Percentiles rank a stretch among this genome's conserved stretches.
These are phyloP conservation scores for Threskiornis aethiopicus DNA, from an alignment of 2,797 vertebrate genomes.

Conservation along the genomic window DNA sequence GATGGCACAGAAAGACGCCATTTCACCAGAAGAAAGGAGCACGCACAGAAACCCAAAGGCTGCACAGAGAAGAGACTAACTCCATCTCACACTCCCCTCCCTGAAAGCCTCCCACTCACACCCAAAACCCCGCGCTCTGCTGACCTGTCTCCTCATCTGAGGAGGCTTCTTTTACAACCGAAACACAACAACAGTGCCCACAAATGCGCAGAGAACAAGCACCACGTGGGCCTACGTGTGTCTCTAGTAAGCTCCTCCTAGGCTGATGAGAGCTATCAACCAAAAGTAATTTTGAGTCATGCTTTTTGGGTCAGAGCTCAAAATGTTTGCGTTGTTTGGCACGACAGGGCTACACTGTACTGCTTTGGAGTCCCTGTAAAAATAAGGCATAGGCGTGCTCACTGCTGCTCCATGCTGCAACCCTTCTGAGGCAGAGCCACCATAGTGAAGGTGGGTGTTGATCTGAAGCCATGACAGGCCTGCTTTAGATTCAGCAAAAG, in stretches of 20 bases:
- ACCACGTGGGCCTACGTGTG: not conserved
- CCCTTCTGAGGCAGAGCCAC: not conserved
- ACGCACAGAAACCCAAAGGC: not conserved
- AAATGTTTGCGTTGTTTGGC: not conserved
- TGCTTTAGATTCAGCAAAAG: not conserved
- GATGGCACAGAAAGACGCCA: not conserved
- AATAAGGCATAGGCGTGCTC: not conserved
- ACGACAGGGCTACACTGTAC: not conserved
- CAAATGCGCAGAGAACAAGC: not conserved
- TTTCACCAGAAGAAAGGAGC: not conserved
- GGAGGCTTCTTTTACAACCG: conserved; percentile 3
- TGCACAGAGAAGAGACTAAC: not conserved
- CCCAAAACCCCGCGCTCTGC: not conserved
- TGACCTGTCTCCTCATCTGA: conserved; percentile 8
- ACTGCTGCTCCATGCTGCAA: not conserved
- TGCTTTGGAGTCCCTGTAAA: not conserved
- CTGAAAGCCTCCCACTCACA: not conserved
- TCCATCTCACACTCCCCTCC: not conserved
- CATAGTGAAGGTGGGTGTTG: accelerated
- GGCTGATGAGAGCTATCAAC: not conserved
- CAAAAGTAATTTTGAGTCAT: not conserved
- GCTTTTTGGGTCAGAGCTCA: conserved; percentile 16
- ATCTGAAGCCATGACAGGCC: not conserved
- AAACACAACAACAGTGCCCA: conserved; percentile 32
- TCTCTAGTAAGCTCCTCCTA: not conserved